Base-by-base conservation (phyloP, 2,113 vertebrate genomes). In the Phoxinus phoxinus region DNA sequence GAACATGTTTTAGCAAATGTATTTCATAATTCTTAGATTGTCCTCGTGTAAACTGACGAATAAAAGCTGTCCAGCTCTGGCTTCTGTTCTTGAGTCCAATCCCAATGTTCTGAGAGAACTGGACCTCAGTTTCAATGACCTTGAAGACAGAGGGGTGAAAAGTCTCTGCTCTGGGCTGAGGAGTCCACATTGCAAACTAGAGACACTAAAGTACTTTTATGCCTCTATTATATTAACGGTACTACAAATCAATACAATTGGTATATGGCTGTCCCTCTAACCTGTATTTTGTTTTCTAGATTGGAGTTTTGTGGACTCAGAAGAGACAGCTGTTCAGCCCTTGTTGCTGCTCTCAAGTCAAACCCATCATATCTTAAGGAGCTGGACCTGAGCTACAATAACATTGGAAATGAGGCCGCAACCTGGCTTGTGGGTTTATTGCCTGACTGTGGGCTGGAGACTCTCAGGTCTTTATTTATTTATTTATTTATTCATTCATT, bases 341-440 rank as follows among this genome's bases (percentile, higher is more conserved):
- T 87, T 30, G 69, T 75, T 56, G 63, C 76, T 46, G 76, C 86
- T 78, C 37, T 87, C 15, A 27, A 7, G 19, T 78, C 63, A 59
- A 87, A 87, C 63, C 81, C 74, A 30, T 79, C 44, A 13, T 76
- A 87, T 37, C 76, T 84, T 35, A 84, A 61, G 30, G 82, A 87
- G 67, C 76, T 87, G 76, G 32, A 81, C 69, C 67, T 87, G 25
- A 87, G 82, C 86, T 74, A 21, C 69, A 87, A 84, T 84, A 58
- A 27, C 13, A 81, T 25, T n/a, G 86, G 86, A 65, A 87, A 59
- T 30, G 51, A 75, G 0, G 83, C 56, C 9, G 44, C 73, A 67
- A 44, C 23, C 15, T 9, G 15, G 67, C 30, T 84, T 25, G 8
- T 84, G n/a, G 67, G 41, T 5, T 30, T 87, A 15, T 32, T 84